Evolutionary conservation across 1,140 invertebrate species (phyloP).

Genomic region (Cyphomyrmex costatus): DNA sequence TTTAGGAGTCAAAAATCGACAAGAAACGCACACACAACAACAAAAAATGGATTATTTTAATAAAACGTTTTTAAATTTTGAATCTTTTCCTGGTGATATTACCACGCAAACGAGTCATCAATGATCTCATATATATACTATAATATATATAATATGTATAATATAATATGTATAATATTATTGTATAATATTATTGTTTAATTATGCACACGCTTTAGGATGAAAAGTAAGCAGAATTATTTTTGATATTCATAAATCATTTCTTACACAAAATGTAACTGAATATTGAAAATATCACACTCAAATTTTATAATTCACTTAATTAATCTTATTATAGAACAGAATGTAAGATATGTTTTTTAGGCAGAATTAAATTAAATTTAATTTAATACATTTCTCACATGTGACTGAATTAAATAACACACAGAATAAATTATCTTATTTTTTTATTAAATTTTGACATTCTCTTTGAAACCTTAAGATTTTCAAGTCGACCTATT

Average conservation of each 20-base stretch:
- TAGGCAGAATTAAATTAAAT: not conserved
- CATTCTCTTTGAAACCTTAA: not conserved
- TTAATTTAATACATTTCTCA: conserved; percentile 3
- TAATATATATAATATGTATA: no score
- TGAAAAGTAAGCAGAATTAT: not conserved
- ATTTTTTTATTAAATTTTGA: not conserved
- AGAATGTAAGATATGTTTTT: conserved; percentile 5
- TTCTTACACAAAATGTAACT: conserved; percentile 20
- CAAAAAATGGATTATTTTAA: conserved; percentile 51
- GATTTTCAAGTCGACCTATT: not conserved
- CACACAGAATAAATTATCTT: not conserved
- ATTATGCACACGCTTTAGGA: not conserved
- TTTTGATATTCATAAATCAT: conserved; percentile 24
- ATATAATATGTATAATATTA: not conserved
- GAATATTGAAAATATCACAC: not conserved
- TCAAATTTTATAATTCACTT: conserved; percentile 4
- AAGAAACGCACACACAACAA: conserved; percentile 7
- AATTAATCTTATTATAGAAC: conserved; percentile 9
- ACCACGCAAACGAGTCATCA: not conserved
- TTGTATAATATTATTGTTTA: not conserved
- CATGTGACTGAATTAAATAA: not conserved
- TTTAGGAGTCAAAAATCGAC: conserved; percentile 64
- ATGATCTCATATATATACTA: conserved; percentile 47
- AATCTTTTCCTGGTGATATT: conserved; percentile 68
- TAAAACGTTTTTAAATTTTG: conserved; percentile 74